A percentile compares a stretch with the other conserved stretches of the same genome.
Conservation (phyloP, 2,113 vertebrate genomes). For the Vulpes ferrilata region DNA sequence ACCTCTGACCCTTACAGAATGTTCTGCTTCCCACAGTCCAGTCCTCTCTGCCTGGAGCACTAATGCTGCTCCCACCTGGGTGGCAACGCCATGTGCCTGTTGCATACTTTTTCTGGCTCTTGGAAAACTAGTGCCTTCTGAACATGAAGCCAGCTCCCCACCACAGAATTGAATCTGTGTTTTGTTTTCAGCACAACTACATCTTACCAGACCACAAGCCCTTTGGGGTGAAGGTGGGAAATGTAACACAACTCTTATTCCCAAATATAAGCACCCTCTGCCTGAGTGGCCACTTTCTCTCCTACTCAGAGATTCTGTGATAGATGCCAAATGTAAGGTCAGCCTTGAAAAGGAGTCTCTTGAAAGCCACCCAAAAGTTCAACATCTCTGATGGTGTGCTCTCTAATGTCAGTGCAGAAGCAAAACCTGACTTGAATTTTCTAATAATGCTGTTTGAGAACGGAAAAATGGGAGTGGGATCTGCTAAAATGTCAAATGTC, state of each 20-base stretch:
- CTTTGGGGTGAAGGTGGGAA: neutral
- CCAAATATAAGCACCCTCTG: neutral
- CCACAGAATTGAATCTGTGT: neutral
- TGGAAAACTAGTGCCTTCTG: neutral
- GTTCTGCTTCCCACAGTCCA: neutral
- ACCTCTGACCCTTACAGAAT: neutral
- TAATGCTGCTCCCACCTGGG: neutral
- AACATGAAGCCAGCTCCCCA: neutral
- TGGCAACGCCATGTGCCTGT: rapidly evolving
- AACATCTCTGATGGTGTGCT: no score
- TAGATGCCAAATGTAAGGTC: neutral
- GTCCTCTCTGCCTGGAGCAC: neutral
- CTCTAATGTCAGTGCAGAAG: neutral
- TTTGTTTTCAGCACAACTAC: neutral
- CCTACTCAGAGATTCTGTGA: neutral
- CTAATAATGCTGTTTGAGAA: neutral
- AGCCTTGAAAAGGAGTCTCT: no score
- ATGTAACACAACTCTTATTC: neutral
- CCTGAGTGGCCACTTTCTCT: neutral
- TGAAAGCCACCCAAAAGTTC: neutral
- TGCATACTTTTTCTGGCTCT: neutral
- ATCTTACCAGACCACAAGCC: neutral
- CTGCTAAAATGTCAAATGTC: neutral
- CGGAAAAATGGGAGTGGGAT: neutral
- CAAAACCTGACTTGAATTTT: neutral